These are phyloP conservation scores for Artibeus jamaicensis DNA, from an alignment of 2,797 vertebrate genomes.

Conservation along the genomic window DNA sequence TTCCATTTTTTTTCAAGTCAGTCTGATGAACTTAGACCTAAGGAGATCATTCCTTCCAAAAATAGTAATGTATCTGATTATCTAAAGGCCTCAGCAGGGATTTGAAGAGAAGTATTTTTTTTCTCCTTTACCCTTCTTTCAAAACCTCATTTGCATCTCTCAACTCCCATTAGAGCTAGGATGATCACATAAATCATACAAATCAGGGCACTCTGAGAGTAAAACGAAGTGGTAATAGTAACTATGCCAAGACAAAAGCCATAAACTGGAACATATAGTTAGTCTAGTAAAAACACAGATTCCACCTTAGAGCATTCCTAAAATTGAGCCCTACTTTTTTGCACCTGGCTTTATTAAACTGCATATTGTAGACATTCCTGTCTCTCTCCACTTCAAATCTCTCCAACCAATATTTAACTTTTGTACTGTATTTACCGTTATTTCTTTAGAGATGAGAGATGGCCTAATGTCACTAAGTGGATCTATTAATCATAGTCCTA, in stretches of 20 bases:
- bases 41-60: conserved; percentile 10
- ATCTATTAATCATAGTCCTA: background rate
- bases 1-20: background rate
- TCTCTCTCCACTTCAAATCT: background rate
- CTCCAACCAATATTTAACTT: background rate
- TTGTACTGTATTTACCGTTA: background rate
- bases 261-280: background rate
- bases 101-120: background rate
- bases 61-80: conserved; percentile 30
- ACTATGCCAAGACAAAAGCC: background rate
- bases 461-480: background rate
- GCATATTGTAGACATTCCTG: background rate
- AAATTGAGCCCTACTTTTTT: background rate
- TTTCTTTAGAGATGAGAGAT: background rate
- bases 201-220: background rate
- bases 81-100: background rate
- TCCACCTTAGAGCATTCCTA: background rate
- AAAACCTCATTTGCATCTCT: conserved; percentile 27
- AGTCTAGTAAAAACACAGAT: conserved; percentile 6
- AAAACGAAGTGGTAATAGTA: background rate
- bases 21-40: background rate
- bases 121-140: background rate
- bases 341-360: background rate
- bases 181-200: background rate
- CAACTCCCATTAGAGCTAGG: background rate